Evolutionary conservation across 30 jellyfish, hydroid and myxozoan genomes (phyloP), one percentile per base, ranked within the genome.

Genomic region (Phacellophora camtschatica): DNA sequence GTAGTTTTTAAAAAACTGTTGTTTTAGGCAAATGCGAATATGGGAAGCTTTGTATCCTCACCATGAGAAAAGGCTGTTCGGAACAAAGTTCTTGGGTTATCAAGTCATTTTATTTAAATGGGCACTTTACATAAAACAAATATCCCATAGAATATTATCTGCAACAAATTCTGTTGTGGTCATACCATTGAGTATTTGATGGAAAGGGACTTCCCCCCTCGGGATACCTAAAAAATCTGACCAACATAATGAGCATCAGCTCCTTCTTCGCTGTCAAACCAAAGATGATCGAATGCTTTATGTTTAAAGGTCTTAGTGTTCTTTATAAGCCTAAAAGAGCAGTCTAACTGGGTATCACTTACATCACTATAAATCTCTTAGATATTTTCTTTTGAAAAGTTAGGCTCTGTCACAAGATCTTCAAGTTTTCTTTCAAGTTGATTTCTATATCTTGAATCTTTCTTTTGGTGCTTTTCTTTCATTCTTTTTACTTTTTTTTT

Each of bases 171-270:
- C 69, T 55, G 32, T 55, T 55, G 69, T 55, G 36, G 16, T 55
- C 41, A 55, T 18, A 13, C 69, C 69, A 55, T 55, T 1, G 22
- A 4, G 35, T 55, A 55, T 2, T 55, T 32, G 12, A 55, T 32
- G 22, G 39, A 13, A 55, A 55, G 69, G 39, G 69, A 55, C 69
- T 55, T 55, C 25, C 69, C 69, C 69, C 69, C 69, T 15, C 69
- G 69, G 22, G 32, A 13, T 27, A 55, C 69, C 39, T 13, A 13
- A 3, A 13, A 13, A 55, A 55, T 55, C 69, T 55, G 32, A 16
- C 69, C 69, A 5, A 55, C 32, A 32, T 55, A 55, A 55, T 55
- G 69, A 55, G 22, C 69, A 55, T 55, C 69, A 3, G 69, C 22
- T 13, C 69, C 69, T 32, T 13, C 22, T 55, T 55, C 69, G 22